These are phyloP conservation scores for Eonycteris spelaea DNA, from an alignment of 2,113 vertebrate genomes.

Conservation along the genomic window DNA sequence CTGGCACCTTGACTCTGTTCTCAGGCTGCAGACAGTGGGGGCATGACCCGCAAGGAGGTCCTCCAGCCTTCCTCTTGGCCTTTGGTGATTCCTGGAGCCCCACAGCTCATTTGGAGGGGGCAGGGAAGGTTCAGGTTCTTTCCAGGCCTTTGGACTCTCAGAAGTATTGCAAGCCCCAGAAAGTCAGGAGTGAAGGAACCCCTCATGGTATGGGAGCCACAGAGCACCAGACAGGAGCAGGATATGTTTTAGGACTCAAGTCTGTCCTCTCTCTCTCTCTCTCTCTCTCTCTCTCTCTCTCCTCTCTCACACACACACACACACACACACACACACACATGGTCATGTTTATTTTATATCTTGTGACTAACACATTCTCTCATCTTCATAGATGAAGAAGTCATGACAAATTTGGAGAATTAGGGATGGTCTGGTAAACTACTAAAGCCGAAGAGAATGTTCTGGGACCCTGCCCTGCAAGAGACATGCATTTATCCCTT, in stretches of 20 bases:
- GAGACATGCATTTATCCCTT: not conserved
- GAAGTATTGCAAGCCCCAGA: not conserved
- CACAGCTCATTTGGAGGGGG: not conserved
- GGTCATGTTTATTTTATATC: not conserved
- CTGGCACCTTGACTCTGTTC: not conserved
- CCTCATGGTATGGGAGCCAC: accelerated
- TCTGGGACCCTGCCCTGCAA: not conserved
- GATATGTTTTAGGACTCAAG: not conserved
- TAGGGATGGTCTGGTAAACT: not conserved
- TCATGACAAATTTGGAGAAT: not conserved
- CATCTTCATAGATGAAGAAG: not conserved
- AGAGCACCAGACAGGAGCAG: not conserved
- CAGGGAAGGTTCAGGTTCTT: not conserved
- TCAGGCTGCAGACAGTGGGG: not conserved
- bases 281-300: not conserved
- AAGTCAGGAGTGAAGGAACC: not conserved
- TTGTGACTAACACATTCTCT: not conserved
- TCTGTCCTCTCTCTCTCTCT: not conserved
- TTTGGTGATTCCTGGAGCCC: not conserved
- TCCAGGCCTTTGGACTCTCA: not conserved
- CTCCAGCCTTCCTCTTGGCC: not conserved
- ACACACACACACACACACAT: not conserved
- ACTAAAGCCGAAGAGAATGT: not conserved
- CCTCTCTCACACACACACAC: accelerated
- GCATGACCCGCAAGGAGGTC: not conserved